Evolutionary conservation across 1,140 invertebrate species (phyloP).

Genomic region (Pemphigus obesinymphae): DNA sequence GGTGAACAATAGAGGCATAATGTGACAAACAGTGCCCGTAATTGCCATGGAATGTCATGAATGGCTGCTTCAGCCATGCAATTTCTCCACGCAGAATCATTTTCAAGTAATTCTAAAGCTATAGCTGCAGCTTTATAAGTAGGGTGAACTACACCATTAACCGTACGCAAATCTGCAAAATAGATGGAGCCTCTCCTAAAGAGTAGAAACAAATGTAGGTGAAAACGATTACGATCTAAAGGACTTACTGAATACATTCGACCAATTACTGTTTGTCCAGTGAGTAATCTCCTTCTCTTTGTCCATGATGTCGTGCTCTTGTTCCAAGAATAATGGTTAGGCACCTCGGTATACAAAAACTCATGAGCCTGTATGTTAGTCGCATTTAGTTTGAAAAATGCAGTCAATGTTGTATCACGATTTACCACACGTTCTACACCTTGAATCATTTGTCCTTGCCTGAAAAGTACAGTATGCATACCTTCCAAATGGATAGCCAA

Average conservation of each 20-base stretch:
- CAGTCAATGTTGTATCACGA: not conserved
- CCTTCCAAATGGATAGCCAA: too few relatives aligned
- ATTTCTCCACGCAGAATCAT: too few relatives aligned
- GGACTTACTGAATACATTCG: too few relatives aligned
- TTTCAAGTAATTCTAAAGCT: too few relatives aligned
- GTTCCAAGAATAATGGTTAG: not conserved
- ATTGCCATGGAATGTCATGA: too few relatives aligned
- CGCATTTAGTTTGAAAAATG: not conserved
- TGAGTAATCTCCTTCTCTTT: constrained; percentile 44
- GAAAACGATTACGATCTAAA: constrained; percentile 52
- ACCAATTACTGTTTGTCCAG: constrained; percentile 50
- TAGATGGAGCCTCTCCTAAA: constrained; percentile 51
- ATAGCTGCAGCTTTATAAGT: too few relatives aligned
- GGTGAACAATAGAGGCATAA: too few relatives aligned
- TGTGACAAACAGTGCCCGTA: too few relatives aligned
- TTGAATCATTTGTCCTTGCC: constrained; percentile 45
- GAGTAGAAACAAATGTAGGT: constrained; percentile 52
- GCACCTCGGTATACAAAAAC: too few relatives aligned
- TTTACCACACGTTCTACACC: not conserved
- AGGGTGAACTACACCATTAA: constrained; percentile 47
- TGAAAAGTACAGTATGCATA: too few relatives aligned
- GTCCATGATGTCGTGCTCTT: not conserved
- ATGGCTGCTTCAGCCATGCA: too few relatives aligned
- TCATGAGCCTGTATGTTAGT: too few relatives aligned
- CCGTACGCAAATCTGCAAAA: constrained; percentile 50